Evolutionary conservation across 2,113 vertebrate species (phyloP), one percentile per base, ranked within the genome.

Genomic region (Spea bombifrons): DNA sequence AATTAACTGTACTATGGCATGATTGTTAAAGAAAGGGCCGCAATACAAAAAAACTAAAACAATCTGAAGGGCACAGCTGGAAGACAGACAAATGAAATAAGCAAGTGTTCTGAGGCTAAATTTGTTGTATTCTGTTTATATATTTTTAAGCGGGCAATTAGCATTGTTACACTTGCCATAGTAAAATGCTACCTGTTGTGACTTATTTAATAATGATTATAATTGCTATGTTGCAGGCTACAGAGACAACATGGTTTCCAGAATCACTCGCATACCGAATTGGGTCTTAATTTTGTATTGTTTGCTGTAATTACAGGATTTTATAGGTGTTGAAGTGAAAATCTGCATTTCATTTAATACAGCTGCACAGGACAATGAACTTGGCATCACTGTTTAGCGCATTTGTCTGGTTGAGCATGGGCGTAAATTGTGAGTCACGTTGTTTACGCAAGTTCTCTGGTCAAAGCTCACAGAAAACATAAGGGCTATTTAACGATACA

Each of bases 271-370:
- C 71, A 73, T 48, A 43, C 30, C 8, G 71, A 67, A 74, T 12
- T 74, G 55, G 59, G 64, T 30, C 45, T 68, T 73, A 74, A 73
- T 74, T 52, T 63, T 74, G 52, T 61, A 80, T 80, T 80, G 78
- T 80, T 73, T 61, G 71, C 65, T 74, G 53, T 80, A 80, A 80
- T 80, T 80, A 80, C 65, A 80, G 71, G 53, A 68, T 74, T 68
- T 74, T 68, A 74, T 74, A 80, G 78, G 68, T 53, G 71, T 46
- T 74, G 52, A 74, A 74, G 78, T 68, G 47, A 74, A 53, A 61
- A 30, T 64, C 71, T 74, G 52, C 50, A 64, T 68, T 68, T 71
- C 78, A 80, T 74, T 74, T 80, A 80, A 73, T 80, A 68, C 78
- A 68, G 78, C 78, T 80, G 71, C 63, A 68, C 61, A 68, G 71